Conservation (phyloP, 2,888 invertebrate genomes). For the Salticus scenicus region DNA sequence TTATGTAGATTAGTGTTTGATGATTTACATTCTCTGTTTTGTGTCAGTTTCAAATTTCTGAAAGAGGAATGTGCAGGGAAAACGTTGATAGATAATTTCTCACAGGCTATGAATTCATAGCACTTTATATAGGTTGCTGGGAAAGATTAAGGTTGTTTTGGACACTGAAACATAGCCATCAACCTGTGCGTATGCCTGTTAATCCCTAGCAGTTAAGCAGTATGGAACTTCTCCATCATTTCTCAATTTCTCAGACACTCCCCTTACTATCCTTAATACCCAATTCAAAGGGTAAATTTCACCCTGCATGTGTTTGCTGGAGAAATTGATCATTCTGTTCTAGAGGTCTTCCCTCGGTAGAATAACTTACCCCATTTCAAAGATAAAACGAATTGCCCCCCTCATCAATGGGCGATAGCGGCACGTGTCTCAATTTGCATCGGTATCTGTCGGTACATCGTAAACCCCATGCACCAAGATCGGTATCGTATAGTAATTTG, state of each 20-base stretch:
- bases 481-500: constrained; percentile 14
- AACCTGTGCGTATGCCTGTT: neutral
- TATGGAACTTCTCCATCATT: neutral
- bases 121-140: no score
- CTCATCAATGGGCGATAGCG: neutral
- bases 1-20: no score
- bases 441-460: constrained; percentile 46
- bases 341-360: neutral
- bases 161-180: no score
- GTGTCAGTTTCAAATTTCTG: no score
- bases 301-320: neutral
- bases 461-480: neutral
- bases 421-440: constrained; percentile 62
- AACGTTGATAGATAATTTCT: no score
- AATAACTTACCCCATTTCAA: neutral
- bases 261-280: neutral
- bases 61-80: no score
- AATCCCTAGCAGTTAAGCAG: neutral
- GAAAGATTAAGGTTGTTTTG: no score
- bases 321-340: constrained; percentile 25
- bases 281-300: no score
- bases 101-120: no score
- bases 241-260: neutral
- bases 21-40: no score
- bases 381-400: constrained; percentile 8